These are phyloP conservation scores for Lepidostoma basale DNA, from an alignment of 1,140 invertebrate genomes.

Conservation along the genomic window DNA sequence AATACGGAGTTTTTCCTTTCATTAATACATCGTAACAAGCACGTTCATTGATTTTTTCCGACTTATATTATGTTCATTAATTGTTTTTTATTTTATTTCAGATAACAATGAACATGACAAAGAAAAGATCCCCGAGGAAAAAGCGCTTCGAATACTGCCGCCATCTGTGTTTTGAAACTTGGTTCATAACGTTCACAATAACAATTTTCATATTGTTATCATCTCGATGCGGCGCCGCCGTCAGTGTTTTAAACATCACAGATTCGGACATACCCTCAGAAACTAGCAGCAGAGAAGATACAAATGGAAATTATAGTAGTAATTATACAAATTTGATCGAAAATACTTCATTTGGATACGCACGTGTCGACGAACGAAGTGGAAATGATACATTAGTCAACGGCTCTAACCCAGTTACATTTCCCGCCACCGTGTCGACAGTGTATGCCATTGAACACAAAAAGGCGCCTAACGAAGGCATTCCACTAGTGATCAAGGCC, in stretches of 20 bases:
- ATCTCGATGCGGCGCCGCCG: background rate
- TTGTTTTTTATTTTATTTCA: constrained; percentile 10
- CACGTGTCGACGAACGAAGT: no score
- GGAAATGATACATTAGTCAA: background rate
- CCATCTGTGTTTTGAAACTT: constrained; percentile 1
- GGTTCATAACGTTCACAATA: background rate
- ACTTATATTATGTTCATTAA: no score
- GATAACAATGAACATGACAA: constrained; percentile 21
- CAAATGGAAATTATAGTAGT: no score
- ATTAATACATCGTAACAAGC: no score
- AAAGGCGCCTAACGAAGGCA: background rate
- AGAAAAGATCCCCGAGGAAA: constrained; percentile 18
- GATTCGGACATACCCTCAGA: no score
- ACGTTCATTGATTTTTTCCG: no score
- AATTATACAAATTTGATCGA: no score
- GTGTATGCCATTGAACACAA: background rate
- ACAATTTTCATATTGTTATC: background rate
- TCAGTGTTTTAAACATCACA: background rate
- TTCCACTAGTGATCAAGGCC: constrained; percentile 1
- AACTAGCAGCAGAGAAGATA: no score
- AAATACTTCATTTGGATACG: no score
- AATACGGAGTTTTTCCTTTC: no score
- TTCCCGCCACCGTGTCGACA: background rate
- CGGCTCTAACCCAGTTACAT: background rate
- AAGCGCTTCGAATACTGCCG: constrained; percentile 1